phyloP scores from a whole-genome alignment of 2,888 invertebrate genomes.

The Rambutsinella grinnellia region DNA sequence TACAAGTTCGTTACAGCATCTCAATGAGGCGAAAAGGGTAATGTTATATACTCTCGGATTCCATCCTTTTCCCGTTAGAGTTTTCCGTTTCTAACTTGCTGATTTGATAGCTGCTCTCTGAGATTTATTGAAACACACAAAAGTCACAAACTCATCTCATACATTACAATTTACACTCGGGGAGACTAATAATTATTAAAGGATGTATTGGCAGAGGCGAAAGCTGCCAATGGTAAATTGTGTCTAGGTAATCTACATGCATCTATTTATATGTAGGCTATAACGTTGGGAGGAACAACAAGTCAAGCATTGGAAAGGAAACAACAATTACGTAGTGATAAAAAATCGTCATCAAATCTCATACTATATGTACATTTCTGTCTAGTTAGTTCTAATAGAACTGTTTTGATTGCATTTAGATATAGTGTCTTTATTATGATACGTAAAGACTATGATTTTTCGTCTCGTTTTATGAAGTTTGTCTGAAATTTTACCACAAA shows the following conservation, averaged over 20 bases:
- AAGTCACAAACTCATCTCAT: background rate
- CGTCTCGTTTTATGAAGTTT: background rate
- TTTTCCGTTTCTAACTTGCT: slow-evolving; percentile 24
- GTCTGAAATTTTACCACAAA: background rate
- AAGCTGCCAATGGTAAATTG: background rate
- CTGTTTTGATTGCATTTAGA: background rate
- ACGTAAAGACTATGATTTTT: background rate
- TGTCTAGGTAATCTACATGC: background rate
- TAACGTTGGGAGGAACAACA: too few species aligned
- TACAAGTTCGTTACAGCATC: background rate
- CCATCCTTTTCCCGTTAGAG: slow-evolving; percentile 13
- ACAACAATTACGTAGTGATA: background rate
- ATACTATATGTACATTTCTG: background rate
- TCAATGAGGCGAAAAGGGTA: background rate
- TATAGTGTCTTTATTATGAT: background rate
- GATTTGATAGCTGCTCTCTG: slow-evolving; percentile 31
- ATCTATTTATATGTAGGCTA: background rate
- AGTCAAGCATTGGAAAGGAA: background rate
- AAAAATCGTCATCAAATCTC: background rate
- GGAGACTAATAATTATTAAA: background rate
- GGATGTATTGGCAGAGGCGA: background rate
- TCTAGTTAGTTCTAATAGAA: background rate
- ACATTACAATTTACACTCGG: background rate
- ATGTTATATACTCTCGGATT: slow-evolving; percentile 2
- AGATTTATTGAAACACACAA: slow-evolving; percentile 40